Conservation (phyloP, 2,113 vertebrate genomes). For the Trogon melanurus region DNA sequence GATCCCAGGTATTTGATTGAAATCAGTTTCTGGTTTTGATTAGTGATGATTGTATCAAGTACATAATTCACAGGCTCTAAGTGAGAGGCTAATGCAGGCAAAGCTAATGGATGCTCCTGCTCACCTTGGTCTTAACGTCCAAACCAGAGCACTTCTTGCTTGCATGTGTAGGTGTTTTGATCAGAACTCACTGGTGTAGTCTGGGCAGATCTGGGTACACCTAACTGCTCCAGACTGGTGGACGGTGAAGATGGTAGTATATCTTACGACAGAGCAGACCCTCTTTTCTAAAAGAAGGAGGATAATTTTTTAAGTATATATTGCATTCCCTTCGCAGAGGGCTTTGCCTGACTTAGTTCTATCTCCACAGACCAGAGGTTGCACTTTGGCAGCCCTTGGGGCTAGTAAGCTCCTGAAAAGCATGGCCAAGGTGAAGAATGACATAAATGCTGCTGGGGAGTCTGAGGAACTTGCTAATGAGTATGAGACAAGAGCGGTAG, state of each 20-base stretch:
- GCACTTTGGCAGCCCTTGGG: slow-evolving; percentile 89
- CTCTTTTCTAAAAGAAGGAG: neutral
- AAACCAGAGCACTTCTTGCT: neutral
- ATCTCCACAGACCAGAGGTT: slow-evolving; percentile 80
- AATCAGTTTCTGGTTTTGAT: neutral
- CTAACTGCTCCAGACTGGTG: neutral
- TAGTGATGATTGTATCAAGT: neutral
- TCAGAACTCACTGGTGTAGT: accelerated
- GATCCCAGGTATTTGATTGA: neutral
- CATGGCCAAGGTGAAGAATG: slow-evolving; percentile 85
- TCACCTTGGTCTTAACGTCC: neutral
- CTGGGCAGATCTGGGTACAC: neutral
- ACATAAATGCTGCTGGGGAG: slow-evolving; percentile 85
- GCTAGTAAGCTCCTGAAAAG: slow-evolving; percentile 95
- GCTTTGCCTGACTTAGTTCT: neutral
- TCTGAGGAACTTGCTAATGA: slow-evolving; percentile 87
- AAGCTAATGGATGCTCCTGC: neutral
- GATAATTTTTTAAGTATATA: neutral
- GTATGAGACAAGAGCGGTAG: slow-evolving; percentile 91
- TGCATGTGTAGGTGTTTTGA: accelerated
- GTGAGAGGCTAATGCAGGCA: neutral
- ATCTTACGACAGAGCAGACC: neutral
- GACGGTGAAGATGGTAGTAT: neutral
- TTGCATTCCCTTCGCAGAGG: neutral
- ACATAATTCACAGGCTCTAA: neutral